Conservation (phyloP, 2,888 invertebrate species). For the Biston betularia region DNA sequence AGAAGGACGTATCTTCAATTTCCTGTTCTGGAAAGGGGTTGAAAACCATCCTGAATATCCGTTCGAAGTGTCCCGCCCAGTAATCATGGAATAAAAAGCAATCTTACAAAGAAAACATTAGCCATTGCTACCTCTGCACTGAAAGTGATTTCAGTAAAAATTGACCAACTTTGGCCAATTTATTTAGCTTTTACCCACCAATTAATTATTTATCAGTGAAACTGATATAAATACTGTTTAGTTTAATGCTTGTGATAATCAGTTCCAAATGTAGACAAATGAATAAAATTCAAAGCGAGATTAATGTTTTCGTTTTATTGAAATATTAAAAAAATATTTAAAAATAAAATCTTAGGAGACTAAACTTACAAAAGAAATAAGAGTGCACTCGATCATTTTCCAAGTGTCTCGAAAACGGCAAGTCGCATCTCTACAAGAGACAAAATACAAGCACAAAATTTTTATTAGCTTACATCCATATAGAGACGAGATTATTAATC, state of each 20-base stretch:
- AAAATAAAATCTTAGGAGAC: neutral
- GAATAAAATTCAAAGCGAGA: conserved; percentile 42
- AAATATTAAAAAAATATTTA: too few species aligned
- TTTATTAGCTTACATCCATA: too few species aligned
- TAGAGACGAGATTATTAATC: too few species aligned
- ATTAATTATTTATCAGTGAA: conserved; percentile 50
- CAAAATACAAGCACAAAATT: too few species aligned
- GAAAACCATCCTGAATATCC: conserved; percentile 91
- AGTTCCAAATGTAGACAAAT: conserved; percentile 32
- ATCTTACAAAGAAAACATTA: conserved; percentile 39
- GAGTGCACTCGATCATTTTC: neutral
- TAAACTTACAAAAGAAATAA: neutral
- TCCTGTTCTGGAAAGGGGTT: conserved; percentile 88
- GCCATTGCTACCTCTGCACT: conserved; percentile 53
- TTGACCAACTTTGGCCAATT: neutral
- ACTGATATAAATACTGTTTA: conserved; percentile 50
- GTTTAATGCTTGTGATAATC: conserved; percentile 42
- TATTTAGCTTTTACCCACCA: conserved; percentile 11
- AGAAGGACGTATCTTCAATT: conserved; percentile 89
- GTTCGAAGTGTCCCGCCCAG: conserved; percentile 67
- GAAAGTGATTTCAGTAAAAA: neutral
- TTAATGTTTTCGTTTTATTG: conserved; percentile 31
- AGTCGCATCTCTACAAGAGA: too few species aligned
- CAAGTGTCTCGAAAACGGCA: neutral
- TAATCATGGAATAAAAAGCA: conserved; percentile 11